These are phyloP conservation scores for Rattus rattus DNA, from an alignment of 2,113 vertebrate genomes.

Conservation along the genomic window DNA sequence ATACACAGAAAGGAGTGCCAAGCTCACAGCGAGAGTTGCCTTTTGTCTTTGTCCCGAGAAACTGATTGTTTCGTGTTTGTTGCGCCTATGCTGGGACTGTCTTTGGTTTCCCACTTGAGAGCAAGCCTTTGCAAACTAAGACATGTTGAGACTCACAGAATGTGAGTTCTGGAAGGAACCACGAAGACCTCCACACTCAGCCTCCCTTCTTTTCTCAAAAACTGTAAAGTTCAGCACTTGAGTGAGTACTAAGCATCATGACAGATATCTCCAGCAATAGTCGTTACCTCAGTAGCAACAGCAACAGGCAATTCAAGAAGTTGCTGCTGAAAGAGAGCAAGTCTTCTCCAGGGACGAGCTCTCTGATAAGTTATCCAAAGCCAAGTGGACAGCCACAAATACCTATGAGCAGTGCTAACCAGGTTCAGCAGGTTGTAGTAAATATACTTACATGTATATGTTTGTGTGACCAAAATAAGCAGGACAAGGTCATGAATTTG, in stretches of 20 bases:
- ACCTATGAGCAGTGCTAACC: not conserved
- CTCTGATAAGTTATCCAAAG: not conserved
- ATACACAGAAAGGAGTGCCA: no score
- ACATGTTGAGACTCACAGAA: not conserved
- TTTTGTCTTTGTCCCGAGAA: not conserved
- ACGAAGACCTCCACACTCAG: not conserved
- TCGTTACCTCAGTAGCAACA: not conserved
- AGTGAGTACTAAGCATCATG: not conserved
- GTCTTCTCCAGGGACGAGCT: not conserved
- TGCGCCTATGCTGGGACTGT: not conserved
- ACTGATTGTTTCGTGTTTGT: conserved; percentile 18
- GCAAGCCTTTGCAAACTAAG: not conserved
- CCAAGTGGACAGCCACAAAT: not conserved
- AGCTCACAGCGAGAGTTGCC: not conserved
- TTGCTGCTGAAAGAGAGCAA: not conserved
- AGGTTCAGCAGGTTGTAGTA: not conserved
- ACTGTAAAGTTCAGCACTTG: not conserved
- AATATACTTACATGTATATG: not conserved
- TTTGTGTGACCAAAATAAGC: not conserved
- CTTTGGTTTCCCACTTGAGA: conserved; percentile 28
- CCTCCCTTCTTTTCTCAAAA: not conserved
- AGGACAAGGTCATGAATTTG: not conserved
- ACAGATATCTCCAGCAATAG: not conserved
- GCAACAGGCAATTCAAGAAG: not conserved
- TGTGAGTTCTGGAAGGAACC: not conserved